Base-by-base conservation (phyloP, 2,888 invertebrate species). In the Cheiracanthium punctorium region DNA sequence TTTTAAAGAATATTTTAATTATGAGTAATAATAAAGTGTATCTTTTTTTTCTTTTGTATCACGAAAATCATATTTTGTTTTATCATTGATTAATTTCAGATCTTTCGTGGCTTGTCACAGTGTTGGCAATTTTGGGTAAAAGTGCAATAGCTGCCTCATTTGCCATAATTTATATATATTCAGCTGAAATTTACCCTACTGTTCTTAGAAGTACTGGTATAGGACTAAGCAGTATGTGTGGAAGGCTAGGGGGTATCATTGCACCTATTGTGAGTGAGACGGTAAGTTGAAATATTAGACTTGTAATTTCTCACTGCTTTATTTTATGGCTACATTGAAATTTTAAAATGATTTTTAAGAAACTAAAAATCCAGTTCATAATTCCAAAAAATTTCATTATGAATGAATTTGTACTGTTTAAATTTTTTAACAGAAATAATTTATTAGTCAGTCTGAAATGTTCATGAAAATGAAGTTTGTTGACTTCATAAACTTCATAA, bases 131-230 rank as follows among this genome's bases (percentile, higher is more conserved):
- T 93, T 91, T 94, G 76, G 95, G 95, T 0, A 93, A 95, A 88
- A 93, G 95, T 70, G 94, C 94, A 43, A 94, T 94, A n/a, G 94
- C 95, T 1, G 94, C 94, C 0, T 94, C 94, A 0, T 95, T 95
- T 90, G 94, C 94, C 0, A 94, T 94, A 0, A 94, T 95, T 91
- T 95, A 95, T 91, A 94, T 95, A 1, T 93, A 94, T 90, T 94
- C 95, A 1, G 95, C 94, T 0, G 95, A 95, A 90, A 91, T 95
- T 2, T 92, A 94, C 88, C 95, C 95, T 0, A 95, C 95, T 0
- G 94, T 94, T 10, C 90, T 94, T 7, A 77, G 89, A 33, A 89
- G 85, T n/a, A 84, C 89, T 24, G 89, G 89, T 1, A 81, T 89
- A 24, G 89, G 89, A 0, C 64, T 89, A 28, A 88, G 89, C 58